phyloP scores from a whole-genome alignment of 2,888 invertebrate species.

The Beris chalybata region DNA sequence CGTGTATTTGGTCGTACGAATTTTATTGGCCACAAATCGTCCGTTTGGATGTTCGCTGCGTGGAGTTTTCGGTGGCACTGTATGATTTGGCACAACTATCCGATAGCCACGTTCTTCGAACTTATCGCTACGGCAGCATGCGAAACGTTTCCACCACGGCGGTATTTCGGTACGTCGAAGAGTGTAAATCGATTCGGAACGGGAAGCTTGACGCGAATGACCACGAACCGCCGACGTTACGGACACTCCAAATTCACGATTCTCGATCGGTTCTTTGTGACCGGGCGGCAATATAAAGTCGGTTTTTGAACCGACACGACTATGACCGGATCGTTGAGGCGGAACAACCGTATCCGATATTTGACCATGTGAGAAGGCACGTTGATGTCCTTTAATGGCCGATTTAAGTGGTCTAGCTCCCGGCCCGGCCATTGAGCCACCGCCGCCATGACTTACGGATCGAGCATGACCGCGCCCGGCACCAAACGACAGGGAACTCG shows the following conservation, averaged over 20 bases:
- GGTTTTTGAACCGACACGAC: constrained; percentile 81
- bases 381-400: constrained; percentile 73
- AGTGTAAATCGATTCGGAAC: constrained; percentile 88
- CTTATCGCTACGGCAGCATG: constrained; percentile 65
- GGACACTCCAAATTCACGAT: constrained; percentile 57
- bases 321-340: constrained; percentile 66
- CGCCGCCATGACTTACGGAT: constrained; percentile 86
- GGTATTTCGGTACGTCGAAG: constrained; percentile 73
- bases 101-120: constrained; percentile 71
- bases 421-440: constrained; percentile 60
- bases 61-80: constrained; percentile 79
- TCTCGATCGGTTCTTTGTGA: constrained; percentile 76
- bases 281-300: constrained; percentile 88
- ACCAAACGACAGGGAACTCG: constrained; percentile 38
- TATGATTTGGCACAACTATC: constrained; percentile 81
- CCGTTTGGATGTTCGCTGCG: constrained; percentile 82
- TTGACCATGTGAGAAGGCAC: constrained; percentile 86
- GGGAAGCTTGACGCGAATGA: constrained; percentile 84
- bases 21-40: constrained; percentile 78
- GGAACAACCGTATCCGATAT: constrained; percentile 64
- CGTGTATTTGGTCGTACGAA: constrained; percentile 94
- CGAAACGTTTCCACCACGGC: constrained; percentile 70
- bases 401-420: constrained; percentile 72
- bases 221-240: constrained; percentile 61
- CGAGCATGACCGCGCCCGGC: constrained; percentile 67